Evolutionary conservation across 2,888 invertebrate genomes (phyloP).

Genomic region (Patella pellucida): DNA sequence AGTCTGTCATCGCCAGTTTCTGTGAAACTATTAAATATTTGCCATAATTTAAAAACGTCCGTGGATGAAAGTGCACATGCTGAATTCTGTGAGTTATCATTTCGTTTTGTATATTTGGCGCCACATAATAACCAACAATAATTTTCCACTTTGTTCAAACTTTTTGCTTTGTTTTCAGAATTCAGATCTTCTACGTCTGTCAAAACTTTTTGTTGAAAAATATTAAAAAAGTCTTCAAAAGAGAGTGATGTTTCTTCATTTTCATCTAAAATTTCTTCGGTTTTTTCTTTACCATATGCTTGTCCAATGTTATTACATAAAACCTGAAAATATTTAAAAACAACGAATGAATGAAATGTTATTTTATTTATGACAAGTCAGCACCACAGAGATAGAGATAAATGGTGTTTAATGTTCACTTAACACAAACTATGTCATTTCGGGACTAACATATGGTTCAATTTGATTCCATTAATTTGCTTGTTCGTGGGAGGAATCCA

Average conservation of each 20-base stretch:
- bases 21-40: constrained; percentile 82
- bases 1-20: constrained; percentile 73
- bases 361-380: too few relatives aligned
- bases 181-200: constrained; percentile 24
- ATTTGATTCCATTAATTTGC: too few relatives aligned
- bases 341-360: not conserved
- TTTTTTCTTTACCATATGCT: constrained; percentile 82
- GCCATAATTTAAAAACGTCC: constrained; percentile 72
- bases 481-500: too few relatives aligned
- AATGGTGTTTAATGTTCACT: too few relatives aligned
- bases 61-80: constrained; percentile 71
- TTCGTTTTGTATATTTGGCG: constrained; percentile 77
- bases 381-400: too few relatives aligned
- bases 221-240: constrained; percentile 30
- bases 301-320: constrained; percentile 86
- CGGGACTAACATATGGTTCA: too few relatives aligned
- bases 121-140: constrained; percentile 86
- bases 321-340: constrained; percentile 75
- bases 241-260: constrained; percentile 68
- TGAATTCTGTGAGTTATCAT: constrained; percentile 70
- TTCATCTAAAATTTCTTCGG: constrained; percentile 85
- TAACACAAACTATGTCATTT: too few relatives aligned
- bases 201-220: constrained; percentile 31
- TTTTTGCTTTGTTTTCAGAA: not conserved
- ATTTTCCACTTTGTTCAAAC: constrained; percentile 75